phyloP scores from a whole-genome alignment of 2,797 vertebrate species.

The Sarcophilus harrisii region DNA sequence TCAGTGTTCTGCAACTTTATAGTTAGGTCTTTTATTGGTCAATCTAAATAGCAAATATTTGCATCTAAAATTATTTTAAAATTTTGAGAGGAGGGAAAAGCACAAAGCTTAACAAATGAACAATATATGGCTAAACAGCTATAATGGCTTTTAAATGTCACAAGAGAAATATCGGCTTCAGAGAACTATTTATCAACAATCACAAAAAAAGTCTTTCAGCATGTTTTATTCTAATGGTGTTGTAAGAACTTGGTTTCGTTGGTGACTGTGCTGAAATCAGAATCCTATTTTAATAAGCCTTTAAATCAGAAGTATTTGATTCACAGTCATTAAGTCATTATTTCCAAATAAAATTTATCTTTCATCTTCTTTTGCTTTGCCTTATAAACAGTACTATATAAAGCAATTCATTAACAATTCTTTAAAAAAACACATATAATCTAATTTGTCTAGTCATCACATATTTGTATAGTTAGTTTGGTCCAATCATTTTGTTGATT shows the following conservation, averaged over 20 bases:
- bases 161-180: constrained; percentile 7
- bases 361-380: neutral
- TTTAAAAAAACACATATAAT: constrained; percentile 23
- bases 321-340: neutral
- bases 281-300: neutral
- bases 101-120: constrained; percentile 21
- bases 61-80: constrained; percentile 16
- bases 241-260: neutral
- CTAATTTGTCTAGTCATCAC: neutral
- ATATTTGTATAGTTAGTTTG: neutral
- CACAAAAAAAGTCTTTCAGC: constrained; percentile 11
- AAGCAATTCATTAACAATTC: constrained; percentile 3
- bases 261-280: neutral
- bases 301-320: constrained; percentile 22
- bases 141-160: constrained; percentile 35
- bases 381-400: neutral
- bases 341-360: neutral
- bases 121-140: neutral
- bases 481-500: neutral
- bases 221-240: neutral
- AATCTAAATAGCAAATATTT: constrained; percentile 26
- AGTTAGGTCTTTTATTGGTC: constrained; percentile 17
- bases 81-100: neutral
- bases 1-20: neutral
- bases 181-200: constrained; percentile 7